phyloP scores from a whole-genome alignment of 2,888 invertebrate genomes.

The Tachina grossa region DNA sequence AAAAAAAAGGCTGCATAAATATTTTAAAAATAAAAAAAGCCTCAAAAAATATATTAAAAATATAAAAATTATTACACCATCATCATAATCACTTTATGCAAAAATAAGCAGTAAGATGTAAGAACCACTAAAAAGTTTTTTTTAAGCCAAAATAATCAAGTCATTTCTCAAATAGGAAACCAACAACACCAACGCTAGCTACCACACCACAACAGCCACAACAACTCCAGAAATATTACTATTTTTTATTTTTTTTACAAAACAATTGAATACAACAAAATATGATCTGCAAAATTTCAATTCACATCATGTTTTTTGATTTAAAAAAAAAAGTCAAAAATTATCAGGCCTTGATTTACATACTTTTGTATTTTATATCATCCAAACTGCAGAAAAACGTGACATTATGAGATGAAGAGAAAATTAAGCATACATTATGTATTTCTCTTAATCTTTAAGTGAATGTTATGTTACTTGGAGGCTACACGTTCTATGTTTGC shows the following conservation, averaged over 20 bases:
- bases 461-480: slow-evolving; percentile 33
- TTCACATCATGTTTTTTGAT: slow-evolving; percentile 37
- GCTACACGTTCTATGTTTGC: too few species aligned
- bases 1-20: not conserved
- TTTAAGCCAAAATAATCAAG: slow-evolving; percentile 71
- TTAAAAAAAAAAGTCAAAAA: slow-evolving; percentile 27
- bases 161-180: slow-evolving; percentile 62
- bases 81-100: slow-evolving; percentile 20
- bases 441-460: slow-evolving; percentile 8
- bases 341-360: slow-evolving; percentile 23
- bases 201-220: slow-evolving; percentile 27
- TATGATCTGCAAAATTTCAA: not conserved
- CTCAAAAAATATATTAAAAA: not conserved
- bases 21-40: slow-evolving; percentile 10
- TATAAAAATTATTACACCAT: slow-evolving; percentile 14
- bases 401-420: slow-evolving; percentile 27
- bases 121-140: slow-evolving; percentile 42
- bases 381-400: slow-evolving; percentile 41
- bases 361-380: slow-evolving; percentile 50
- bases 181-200: slow-evolving; percentile 40
- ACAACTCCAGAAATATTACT: slow-evolving; percentile 24
- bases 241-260: not conserved
- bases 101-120: slow-evolving; percentile 38
- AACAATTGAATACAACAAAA: not conserved
- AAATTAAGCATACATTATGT: not conserved